Evolutionary conservation across 2,888 invertebrate species (phyloP), one percentile per base, ranked within the genome.

Genomic region (Phyto melanocephala): DNA sequence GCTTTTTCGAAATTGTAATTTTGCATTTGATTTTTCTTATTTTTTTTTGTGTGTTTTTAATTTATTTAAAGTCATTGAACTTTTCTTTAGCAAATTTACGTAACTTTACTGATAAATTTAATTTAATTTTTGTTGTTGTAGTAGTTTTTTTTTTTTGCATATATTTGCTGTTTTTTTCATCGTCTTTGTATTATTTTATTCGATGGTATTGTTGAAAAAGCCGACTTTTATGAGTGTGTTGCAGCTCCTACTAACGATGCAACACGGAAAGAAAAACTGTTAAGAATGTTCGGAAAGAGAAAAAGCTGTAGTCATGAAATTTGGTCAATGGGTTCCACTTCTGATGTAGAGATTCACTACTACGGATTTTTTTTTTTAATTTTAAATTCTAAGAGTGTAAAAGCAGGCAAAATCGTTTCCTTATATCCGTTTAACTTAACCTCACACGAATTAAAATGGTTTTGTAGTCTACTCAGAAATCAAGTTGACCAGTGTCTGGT

Each of bases 31-130:
- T 67, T 56, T 45, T 68, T 1, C 50, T 56, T 47, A 45, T 45
- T 45, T 24, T 28, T 28, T 52, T 28, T 24, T 52, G 42, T 33
- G 10, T 20, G 24, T 37, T 56, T 35, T 67, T 68, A 71, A 67
- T 58, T 70, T 47, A 28, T 72, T 70, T 56, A 56, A 79, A 79
- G 82, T 82, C 82, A 82, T 71, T 82, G 82, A 79, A 82, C 82
- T 82, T 65, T 79, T 79, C 74, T 76, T 11, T 40, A 45, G 70
- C 75, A 67, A 71, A 52, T 77, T 76, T 81, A 81, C 71, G 76
- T 81, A 81, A 81, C 65, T 70, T 67, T 76, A 37, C 77, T 70
- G 78, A 81, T 81, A 78, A 78, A 81, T 70, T 78, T 35, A 81
- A 81, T 81, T 74, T 65, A 81, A 62, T 77, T 71, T 75, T 58